Percentiles rank a stretch among this genome's conserved stretches.
Conservation (phyloP, 2,113 vertebrate genomes). For the Tupaia tana region DNA sequence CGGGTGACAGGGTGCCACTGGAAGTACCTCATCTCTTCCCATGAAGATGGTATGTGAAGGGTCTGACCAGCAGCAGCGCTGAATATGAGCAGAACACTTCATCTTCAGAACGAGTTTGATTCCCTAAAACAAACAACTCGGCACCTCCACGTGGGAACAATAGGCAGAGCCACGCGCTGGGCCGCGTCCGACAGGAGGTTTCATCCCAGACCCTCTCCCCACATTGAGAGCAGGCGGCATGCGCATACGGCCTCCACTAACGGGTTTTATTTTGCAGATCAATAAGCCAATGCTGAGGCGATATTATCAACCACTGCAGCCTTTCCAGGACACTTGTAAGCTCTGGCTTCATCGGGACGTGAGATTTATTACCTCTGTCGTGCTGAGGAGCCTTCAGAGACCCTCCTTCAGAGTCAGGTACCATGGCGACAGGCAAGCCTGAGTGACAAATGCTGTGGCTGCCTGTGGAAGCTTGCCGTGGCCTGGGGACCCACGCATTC, state of each 20-base stretch:
- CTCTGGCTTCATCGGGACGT: slow-evolving; percentile 23
- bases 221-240: accelerated
- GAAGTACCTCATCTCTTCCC: neutral
- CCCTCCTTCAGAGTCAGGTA: neutral
- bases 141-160: accelerated
- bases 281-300: neutral
- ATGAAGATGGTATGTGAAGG: accelerated
- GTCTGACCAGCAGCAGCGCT: no score
- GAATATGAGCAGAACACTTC: neutral
- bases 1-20: no score
- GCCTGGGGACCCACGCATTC: neutral
- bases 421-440: neutral
- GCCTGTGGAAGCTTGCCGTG: no score
- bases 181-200: no score
- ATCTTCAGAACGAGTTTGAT: neutral
- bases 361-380: slow-evolving; percentile 47
- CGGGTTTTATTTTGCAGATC: neutral
- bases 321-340: slow-evolving; percentile 14
- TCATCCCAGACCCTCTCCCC: neutral
- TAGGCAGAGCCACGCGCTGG: no score
- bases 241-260: accelerated
- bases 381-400: slow-evolving; percentile 41
- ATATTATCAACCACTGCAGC: neutral
- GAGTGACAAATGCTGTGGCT: neutral
- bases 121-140: neutral